Evolutionary conservation across 2,888 invertebrate species (phyloP), one percentile per base, ranked within the genome.

Genomic region (Drosophila lutescens): DNA sequence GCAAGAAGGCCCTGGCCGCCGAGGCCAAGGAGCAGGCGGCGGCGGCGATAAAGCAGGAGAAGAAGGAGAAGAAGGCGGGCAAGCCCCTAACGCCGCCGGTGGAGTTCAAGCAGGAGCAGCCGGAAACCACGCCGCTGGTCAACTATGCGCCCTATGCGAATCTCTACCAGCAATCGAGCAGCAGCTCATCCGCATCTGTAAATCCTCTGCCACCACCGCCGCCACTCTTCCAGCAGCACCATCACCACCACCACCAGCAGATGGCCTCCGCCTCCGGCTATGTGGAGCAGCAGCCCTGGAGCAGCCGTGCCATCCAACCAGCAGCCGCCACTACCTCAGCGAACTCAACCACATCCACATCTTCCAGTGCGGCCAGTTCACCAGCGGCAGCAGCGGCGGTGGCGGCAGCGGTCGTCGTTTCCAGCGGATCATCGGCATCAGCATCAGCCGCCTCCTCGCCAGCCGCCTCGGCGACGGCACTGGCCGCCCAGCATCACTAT

Each of bases 1-100:
- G 86, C 38, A 92, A 91, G 75, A 92, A 91, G 65, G 81, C 86
- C 0, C 65, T 88, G 13, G 86, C 88, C 7, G 84, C 89, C 43
- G 91, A 91, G 49, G 86, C 89, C 32, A 90, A 90, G 63, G 85
- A 78, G 61, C 90, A 89, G 58, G 74, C 79, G 10, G 68, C 78
- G 3, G 77, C 70, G 20, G 34, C 75, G 30, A 70, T 79, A 0
- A 88, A 90, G 62, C 79, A 73, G 70, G 88, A 90, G 59, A 88
- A 87, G 59, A 55, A 74, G 23, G 81, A 78, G 2, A 77, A 77
- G 9, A 79, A 74, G 56, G 20, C 51, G 7, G 36, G 12, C 7
- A 81, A 73, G 46, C 56, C 57, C 7, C 44, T 40, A 36, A 23
- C 57, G 2, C 43, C 66, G 7, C 51, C 75, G 10, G 60, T 88